A percentile compares a stretch with the other conserved stretches of the same genome.
Evolutionary conservation across 1,140 invertebrate species (phyloP).

Genomic region (Maniola jurtina): DNA sequence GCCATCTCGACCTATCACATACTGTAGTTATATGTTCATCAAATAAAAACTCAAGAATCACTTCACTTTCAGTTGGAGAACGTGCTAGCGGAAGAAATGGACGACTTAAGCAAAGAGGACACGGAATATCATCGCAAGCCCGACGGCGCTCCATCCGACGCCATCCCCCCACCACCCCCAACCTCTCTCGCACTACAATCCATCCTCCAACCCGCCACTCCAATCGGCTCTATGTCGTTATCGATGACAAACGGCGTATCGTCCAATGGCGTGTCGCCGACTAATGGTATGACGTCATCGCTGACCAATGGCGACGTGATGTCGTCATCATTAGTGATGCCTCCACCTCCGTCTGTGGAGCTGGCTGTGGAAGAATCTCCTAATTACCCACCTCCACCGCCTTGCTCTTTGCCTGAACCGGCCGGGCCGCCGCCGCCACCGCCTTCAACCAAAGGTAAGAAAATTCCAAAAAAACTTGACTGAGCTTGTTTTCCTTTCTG

Average conservation of each 20-base stretch:
- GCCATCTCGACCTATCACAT: no score
- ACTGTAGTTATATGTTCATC: no score
- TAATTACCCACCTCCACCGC: constrained; percentile 63
- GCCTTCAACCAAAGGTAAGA: constrained; percentile 51
- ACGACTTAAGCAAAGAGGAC: constrained; percentile 59
- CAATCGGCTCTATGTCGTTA: constrained; percentile 36
- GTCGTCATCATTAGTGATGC: constrained; percentile 62
- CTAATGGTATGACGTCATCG: constrained; percentile 24
- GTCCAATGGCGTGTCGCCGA: constrained; percentile 45
- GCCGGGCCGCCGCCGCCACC: constrained; percentile 83
- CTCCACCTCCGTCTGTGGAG: constrained; percentile 51
- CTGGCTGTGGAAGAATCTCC: constrained; percentile 44
- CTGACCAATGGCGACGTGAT: constrained; percentile 53
- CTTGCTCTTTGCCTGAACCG: constrained; percentile 84
- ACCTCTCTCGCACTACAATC: constrained; percentile 55
- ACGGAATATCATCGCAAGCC: constrained; percentile 67
- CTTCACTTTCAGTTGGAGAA: constrained; percentile 65
- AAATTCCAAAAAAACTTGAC: background rate
- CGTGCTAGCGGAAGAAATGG: constrained; percentile 71
- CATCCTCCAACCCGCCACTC: constrained; percentile 51
- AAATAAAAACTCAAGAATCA: background rate
- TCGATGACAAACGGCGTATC: constrained; percentile 43
- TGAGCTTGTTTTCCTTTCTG: no score
- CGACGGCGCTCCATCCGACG: constrained; percentile 65
- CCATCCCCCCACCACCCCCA: constrained; percentile 62